Evolutionary conservation across 2,888 invertebrate genomes (phyloP), one percentile per base, ranked within the genome.

Genomic region (Caradrina clavipalpis): DNA sequence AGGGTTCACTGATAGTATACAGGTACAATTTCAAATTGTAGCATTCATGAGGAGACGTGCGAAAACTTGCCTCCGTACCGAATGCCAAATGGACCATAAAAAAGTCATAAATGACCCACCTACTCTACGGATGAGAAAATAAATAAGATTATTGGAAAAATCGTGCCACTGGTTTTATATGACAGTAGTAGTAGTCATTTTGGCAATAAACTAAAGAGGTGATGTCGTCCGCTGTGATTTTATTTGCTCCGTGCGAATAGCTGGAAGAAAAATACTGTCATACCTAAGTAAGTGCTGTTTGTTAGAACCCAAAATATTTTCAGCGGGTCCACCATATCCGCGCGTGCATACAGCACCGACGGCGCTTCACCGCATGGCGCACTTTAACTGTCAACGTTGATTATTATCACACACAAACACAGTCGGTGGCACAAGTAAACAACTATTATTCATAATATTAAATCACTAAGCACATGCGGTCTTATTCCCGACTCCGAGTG

Each of bases 251-350:
- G 17, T 58, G 50, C 11, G 54, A 19, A 62, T 50, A 59, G 22
- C 59, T 59, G 35, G 47, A 62, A 71, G 53, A 70, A 66, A 60
- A 68, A 71, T 59, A 49, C 22, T n/a, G 45, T 86, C 91, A 89
- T 97, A 98, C 98, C 98, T 92, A 98, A 94, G 91, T 98, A 98
- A 89, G 98, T 98, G 96, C 98, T 98, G 96, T 98, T 98, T 96
- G 98, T 98, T 91, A 98, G 96, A 96, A 98, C 97, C 98, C 98
- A 98, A 94, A 98, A 97, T 93, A 98, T 97, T 96, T 98, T 98
- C 92, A 98, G 96, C 91, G 98, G 98, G 96, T 98, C 98, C 94
- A 98, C 97, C 98, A 98, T 98, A 96, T 97, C 96, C 95, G 88
- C 86, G 89, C 87, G 88, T 86, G 90, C 87, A 87, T 85, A 79